Evolutionary conservation across 2,113 vertebrate species (phyloP).

Genomic region (Nothocercus nigrocapillus): DNA sequence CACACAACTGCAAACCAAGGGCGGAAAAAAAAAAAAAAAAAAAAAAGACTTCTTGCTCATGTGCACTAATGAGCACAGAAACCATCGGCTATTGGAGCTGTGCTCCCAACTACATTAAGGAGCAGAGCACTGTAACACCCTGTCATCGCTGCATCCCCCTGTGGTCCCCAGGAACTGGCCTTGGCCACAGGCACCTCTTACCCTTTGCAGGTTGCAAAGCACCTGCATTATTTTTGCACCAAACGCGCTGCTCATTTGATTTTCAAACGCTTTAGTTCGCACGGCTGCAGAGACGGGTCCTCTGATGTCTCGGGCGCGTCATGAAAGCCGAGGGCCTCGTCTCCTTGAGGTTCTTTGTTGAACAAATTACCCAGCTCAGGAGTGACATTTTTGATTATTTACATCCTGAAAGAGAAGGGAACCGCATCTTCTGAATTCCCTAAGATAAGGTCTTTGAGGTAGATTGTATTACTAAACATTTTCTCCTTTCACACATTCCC

Average conservation of each 20-base stretch:
- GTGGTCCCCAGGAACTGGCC: neutral
- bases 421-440: conserved; percentile 42
- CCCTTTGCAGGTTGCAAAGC: neutral
- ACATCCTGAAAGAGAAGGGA: conserved; percentile 58
- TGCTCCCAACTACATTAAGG: neutral
- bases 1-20: neutral
- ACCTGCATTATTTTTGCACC: neutral
- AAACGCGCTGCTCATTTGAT: conserved; percentile 38
- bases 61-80: neutral
- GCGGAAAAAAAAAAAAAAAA: too few species aligned
- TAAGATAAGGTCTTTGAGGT: conserved; percentile 50
- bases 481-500: conserved; percentile 30
- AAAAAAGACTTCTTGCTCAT: neutral
- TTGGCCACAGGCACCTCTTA: neutral
- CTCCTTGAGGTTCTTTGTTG: conserved; percentile 65
- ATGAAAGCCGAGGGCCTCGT: conserved; percentile 43
- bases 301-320: conserved; percentile 56
- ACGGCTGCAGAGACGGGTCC: conserved; percentile 16
- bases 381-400: conserved; percentile 69
- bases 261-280: conserved; percentile 32
- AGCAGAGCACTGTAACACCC: neutral
- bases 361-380: conserved; percentile 72
- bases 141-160: neutral
- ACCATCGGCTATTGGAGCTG: neutral
- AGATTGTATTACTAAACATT: conserved; percentile 42